Base-by-base conservation (phyloP, 2,113 vertebrate genomes). In the Amazona vittata region DNA sequence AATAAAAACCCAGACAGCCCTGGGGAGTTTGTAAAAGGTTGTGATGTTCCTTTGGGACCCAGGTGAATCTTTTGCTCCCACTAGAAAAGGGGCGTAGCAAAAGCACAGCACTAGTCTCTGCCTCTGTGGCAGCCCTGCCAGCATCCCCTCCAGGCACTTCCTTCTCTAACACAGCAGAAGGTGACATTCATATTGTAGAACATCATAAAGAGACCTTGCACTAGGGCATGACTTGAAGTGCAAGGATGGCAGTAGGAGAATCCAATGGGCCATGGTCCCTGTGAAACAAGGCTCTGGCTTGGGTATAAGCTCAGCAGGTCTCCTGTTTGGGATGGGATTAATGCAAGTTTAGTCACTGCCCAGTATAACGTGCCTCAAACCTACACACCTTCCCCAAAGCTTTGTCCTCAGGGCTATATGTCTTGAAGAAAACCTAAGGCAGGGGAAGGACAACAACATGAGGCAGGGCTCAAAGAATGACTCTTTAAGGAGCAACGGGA, bases 91-190 rank as follows among this genome's bases (percentile, higher is more conserved):
- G 11, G 2, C 12, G 4, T 25, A 18, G 20, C 28, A 47, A 53
- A 69, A 64, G 41, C 52, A 67, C 21, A 47, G 24, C 52, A 70
- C 4, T 0, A 39, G 47, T 4, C 29, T 67, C 39, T 1, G 0
- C 39, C 24, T 74, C 60, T 35, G 37, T 4, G 0, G 11, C 8
- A 29, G 35, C 68, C 35, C 60, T 39, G 46, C 18, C 5, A 5
- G 31, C 60, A 14, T 28, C 25, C n/a, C 35, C 0, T 3, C 3
- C 0, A 0, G 11, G 5, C 43, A 26, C 59, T 50, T 68, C 22
- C 14, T 47, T 59, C 31, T 59, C 31, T 12, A 3, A 2, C 21
- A 43, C 3, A 71, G 57, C 41, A 68, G 52, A 44, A 37, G 24
- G 8, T 71, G 17, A 41, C 33, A 25, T 46, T 44, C 57, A 24